Evolutionary conservation across 2,797 vertebrate species (phyloP), one percentile per base, ranked within the genome.

Genomic region (Mormyrus hasselquistii): DNA sequence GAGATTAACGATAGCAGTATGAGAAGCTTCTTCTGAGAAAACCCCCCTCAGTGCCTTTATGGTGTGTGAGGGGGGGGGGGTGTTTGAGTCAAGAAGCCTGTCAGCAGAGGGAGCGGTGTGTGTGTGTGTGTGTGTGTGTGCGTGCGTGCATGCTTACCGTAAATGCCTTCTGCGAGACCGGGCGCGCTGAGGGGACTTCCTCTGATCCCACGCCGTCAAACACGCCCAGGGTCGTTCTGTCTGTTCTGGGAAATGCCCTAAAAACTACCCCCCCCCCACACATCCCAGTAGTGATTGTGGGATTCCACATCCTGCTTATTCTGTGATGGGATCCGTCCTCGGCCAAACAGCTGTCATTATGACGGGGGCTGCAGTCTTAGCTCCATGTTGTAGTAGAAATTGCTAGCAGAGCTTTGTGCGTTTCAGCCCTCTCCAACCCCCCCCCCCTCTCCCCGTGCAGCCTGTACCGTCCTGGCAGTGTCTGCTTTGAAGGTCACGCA

Each of bases 101-200:
- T 91, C 86, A 88, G 90, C 84, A 90, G 79, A 76, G 87, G 25
- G 29, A 41, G 69, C 14, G 0, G 4, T 0, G 29, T 16, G 0
- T 38, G 8, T 12, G 4, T 38, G 10, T 50, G 88, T 44, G 50
- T 14, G 83, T 59, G 41, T 1, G 14, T 5, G 53, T 41, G 86
- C 44, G 52, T 53, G 87, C 50, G 41, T 0, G 53, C 57, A 38
- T 57, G 85, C 86, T 90, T 89, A 90, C 73, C 47, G 86, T 90
- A 90, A 88, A n/a, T 4, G 9, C 16, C 38, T 25, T 88, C 57
- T 90, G 69, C 7, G 25, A 34, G 38, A 41, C 8, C 3, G n/a
- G 10, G 10, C 4, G 3, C 8, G 22, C n/a, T 5, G 16, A 53
- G 87, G 87, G 87, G 53, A 88, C 87, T 88, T 90, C 89, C 89